Conservation (phyloP, 2,888 invertebrate species). For the Philereme vetulata region DNA sequence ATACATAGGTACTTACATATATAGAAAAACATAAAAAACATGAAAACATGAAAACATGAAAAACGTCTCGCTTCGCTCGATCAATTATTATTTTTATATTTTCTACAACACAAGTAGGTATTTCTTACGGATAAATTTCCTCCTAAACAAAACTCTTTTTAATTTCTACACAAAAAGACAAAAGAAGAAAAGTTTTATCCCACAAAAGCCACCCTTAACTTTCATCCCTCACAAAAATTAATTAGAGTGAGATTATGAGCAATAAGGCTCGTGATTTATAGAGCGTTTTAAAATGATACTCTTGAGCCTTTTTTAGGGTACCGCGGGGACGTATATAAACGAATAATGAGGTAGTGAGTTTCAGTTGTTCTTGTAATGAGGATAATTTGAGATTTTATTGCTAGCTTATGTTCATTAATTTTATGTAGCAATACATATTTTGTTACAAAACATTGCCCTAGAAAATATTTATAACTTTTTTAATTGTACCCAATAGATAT, state of each 20-base stretch:
- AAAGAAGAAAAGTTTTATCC: conserved; percentile 25
- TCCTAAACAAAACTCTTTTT: neutral
- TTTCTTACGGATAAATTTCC: neutral
- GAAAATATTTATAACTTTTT: no score
- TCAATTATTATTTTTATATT: no score
- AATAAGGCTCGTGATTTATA: conserved; percentile 59
- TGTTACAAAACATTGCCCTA: no score
- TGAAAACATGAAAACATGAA: no score
- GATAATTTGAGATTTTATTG: conserved; percentile 6
- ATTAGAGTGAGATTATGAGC: conserved; percentile 59
- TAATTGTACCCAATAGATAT: no score
- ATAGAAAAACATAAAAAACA: no score
- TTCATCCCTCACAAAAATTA: conserved; percentile 55
- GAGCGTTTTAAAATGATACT: conserved; percentile 47
- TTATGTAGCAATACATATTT: no score
- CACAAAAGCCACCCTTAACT: conserved; percentile 41
- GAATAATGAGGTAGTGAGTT: conserved; percentile 15
- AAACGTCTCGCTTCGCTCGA: no score
- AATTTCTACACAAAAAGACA: conserved; percentile 8
- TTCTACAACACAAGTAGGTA: neutral
- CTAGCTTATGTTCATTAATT: neutral
- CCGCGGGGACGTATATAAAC: conserved; percentile 19
- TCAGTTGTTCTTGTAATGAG: conserved; percentile 2
- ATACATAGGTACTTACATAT: no score
- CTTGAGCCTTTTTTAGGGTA: conserved; percentile 47